Evolutionary conservation across 1,140 invertebrate genomes (phyloP).

Genomic region (Cherax destructor): DNA sequence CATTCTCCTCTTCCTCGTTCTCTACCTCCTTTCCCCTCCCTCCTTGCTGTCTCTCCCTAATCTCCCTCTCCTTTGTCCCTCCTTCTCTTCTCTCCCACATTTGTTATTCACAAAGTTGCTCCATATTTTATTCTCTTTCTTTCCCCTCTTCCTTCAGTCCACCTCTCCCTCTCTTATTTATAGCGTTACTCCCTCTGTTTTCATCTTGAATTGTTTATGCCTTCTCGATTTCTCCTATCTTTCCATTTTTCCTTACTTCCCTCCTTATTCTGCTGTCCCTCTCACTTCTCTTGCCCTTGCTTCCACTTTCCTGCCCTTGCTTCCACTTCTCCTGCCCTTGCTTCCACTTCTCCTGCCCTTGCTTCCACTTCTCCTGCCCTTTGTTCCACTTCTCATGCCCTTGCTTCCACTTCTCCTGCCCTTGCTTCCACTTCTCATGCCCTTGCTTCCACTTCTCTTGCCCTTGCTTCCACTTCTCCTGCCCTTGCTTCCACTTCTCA

Average conservation of each 20-base stretch:
- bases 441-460: not conserved
- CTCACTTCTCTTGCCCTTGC: no score
- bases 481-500: no score
- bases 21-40: no score
- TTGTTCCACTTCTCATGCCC: no score
- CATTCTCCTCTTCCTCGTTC: no score
- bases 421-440: not conserved
- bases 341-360: slow-evolving; percentile 12
- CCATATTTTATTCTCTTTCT: not conserved
- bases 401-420: no score
- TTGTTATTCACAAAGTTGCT: not conserved
- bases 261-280: not conserved
- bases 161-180: not conserved
- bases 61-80: not conserved
- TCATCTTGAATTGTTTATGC: not conserved
- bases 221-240: not conserved
- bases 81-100: not conserved
- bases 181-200: not conserved
- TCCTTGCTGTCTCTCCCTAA: no score
- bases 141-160: not conserved
- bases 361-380: not conserved
- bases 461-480: no score
- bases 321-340: no score
- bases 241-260: not conserved
- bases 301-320: no score